Evolutionary conservation across 2,888 invertebrate species (phyloP), one percentile per base, ranked within the genome.

Genomic region (Mythimna albipuncta): DNA sequence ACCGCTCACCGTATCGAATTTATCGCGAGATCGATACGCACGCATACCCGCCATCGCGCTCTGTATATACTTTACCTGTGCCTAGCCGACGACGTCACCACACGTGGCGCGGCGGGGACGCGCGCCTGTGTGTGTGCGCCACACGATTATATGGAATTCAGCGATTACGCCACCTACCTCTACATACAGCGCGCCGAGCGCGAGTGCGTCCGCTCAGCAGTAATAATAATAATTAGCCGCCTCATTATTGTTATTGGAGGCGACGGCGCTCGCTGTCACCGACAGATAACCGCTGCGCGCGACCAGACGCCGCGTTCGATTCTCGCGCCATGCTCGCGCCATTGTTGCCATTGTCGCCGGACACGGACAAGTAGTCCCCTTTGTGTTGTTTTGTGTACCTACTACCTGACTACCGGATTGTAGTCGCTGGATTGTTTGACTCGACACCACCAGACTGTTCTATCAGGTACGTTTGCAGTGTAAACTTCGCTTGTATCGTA

Each of bases 1-100:
- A 94, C 94, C 94, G 94, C 91, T 92, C 90, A 87, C 91, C 91
- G 91, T 92, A 92, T 93, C 94, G 92, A 94, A 94, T 94, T 94
- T 94, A 95, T 95, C 94, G 92, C 92, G 88, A 90, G 94, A 94
- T 95, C 94, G 92, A 94, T 94, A 93, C 90, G 89, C 88, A 88
- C 87, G 84, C 87, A 87, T 88, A 88, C 86, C 89, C 89, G 90
- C 90, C 91, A 89, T 89, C 89, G 87, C 90, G 84, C 83, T 86
- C 86, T 75, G 85, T 86, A 73, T 85, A 88, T 87, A 85, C 85
- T 89, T 26, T 90, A 90, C 90, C 91, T 92, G 92, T 87, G 90
- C 89, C 89, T 89, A 89, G 87, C 87, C 85, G 85, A 73, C 89
- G 89, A 91, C 94, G 94, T 94, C 93, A 92, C 88, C 91, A 92